A percentile compares a stretch with the other conserved stretches of the same genome.
phyloP scores from a whole-genome alignment of 2,888 invertebrate species.

The Baccha elongata region DNA sequence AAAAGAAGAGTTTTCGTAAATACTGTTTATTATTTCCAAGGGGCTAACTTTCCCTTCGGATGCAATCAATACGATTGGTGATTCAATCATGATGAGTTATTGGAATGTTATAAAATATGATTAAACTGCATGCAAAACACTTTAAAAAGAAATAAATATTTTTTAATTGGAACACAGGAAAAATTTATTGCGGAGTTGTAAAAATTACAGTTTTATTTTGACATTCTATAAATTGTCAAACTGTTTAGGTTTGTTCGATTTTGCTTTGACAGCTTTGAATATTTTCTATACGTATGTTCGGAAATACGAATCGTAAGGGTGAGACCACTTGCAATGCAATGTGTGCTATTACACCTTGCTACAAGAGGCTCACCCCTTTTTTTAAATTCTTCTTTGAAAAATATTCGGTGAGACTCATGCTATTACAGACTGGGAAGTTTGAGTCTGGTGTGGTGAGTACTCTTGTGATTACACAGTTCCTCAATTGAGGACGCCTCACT shows the following conservation, averaged over 20 bases:
- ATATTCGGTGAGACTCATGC: too few species aligned
- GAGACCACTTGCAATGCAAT: too few species aligned
- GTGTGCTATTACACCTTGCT: too few species aligned
- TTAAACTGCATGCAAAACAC: not conserved
- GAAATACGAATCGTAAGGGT: not conserved
- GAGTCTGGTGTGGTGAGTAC: too few species aligned
- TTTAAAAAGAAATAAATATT: not conserved
- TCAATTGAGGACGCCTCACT: too few species aligned
- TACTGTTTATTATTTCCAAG: conserved; percentile 71
- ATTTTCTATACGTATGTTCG: too few species aligned
- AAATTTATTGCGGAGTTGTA: conserved; percentile 3
- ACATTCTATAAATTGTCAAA: not conserved
- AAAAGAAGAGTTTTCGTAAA: too few species aligned
- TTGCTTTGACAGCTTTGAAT: not conserved
- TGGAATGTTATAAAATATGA: not conserved
- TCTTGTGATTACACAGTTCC: too few species aligned
- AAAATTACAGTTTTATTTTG: conserved; percentile 21
- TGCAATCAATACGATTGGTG: conserved; percentile 61
- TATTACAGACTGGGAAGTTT: too few species aligned
- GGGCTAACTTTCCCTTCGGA: conserved; percentile 70
- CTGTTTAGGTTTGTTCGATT: not conserved
- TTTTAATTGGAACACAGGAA: conserved; percentile 12
- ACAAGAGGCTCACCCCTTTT: too few species aligned
- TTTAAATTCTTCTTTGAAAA: too few species aligned
- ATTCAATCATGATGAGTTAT: conserved; percentile 56